These are phyloP conservation scores for Hirtodrosophila confusa DNA, from an alignment of 2,888 invertebrate genomes.

Conservation along the genomic window DNA sequence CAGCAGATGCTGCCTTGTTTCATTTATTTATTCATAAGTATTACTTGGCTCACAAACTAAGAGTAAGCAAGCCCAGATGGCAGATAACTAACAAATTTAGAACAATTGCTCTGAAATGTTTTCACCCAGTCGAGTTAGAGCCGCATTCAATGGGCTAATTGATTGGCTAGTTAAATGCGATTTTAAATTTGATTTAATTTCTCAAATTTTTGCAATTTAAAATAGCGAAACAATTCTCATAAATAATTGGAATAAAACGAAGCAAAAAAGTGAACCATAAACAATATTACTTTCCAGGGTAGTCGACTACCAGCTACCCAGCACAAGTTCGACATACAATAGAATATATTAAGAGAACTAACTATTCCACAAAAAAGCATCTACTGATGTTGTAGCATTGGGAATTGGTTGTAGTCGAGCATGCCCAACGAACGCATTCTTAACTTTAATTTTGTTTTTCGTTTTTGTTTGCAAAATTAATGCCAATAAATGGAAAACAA, in stretches of 20 bases:
- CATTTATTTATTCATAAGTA: too few relatives aligned
- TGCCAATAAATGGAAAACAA: slow-evolving; percentile 39
- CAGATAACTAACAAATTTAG: too few relatives aligned
- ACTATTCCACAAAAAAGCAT: too few relatives aligned
- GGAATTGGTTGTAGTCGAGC: slow-evolving; percentile 5
- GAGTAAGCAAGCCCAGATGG: too few relatives aligned
- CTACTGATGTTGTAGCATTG: too few relatives aligned
- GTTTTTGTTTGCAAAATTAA: slow-evolving; percentile 46
- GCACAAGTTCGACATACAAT: not conserved
- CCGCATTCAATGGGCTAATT: slow-evolving; percentile 2
- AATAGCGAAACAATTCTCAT: not conserved
- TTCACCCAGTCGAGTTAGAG: not conserved
- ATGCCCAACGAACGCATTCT: slow-evolving; percentile 3
- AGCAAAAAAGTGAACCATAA: slow-evolving; percentile 10
- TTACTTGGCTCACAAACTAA: too few relatives aligned
- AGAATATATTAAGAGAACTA: too few relatives aligned
- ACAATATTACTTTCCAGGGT: not conserved
- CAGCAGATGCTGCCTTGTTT: not conserved
- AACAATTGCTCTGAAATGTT: too few relatives aligned
- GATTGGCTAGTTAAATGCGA: slow-evolving; percentile 23
- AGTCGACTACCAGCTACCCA: not conserved
- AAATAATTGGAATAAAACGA: slow-evolving; percentile 28
- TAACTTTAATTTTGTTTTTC: not conserved
- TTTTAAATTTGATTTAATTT: slow-evolving; percentile 6
- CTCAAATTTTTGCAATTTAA: slow-evolving; percentile 3